These are phyloP conservation scores for Malurus leucopterus DNA, from an alignment of 2,797 vertebrate genomes.

Conservation along the genomic window DNA sequence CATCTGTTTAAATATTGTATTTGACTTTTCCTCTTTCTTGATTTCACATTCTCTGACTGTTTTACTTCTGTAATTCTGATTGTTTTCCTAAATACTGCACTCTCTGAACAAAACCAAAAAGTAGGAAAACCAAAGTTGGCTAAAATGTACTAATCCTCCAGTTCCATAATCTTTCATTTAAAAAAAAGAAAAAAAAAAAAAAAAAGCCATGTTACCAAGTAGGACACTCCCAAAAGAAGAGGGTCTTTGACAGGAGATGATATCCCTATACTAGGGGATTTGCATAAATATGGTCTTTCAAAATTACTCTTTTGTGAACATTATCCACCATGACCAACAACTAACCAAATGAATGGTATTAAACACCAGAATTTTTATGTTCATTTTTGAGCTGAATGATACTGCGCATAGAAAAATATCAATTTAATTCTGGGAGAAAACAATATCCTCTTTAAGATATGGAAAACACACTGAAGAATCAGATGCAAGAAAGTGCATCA, in stretches of 20 bases:
- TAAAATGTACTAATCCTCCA: neutral
- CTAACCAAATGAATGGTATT: neutral
- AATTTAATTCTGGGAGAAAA: neutral
- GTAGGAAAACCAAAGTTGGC: neutral
- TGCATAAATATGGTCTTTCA: neutral
- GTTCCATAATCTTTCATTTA: neutral
- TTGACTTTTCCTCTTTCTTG: neutral
- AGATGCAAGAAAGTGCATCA: neutral
- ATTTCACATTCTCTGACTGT: neutral
- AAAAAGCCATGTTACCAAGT: neutral
- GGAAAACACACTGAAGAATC: neutral
- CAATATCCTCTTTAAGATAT: neutral
- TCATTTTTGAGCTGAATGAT: neutral
- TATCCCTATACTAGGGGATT: neutral
- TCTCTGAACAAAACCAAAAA: accelerated
- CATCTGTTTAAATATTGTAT: neutral
- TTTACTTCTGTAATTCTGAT: neutral
- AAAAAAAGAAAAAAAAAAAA: no score
- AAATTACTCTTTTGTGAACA: accelerated
- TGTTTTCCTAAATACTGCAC: neutral
- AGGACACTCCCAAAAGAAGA: neutral
- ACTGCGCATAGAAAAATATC: neutral
- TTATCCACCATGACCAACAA: neutral
- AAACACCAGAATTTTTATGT: neutral
- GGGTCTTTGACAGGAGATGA: neutral